Percentiles rank a stretch among this genome's conserved stretches.
These are phyloP conservation scores for Himalopsyche japonica DNA, from an alignment of 2,888 invertebrate species.

Conservation along the genomic window DNA sequence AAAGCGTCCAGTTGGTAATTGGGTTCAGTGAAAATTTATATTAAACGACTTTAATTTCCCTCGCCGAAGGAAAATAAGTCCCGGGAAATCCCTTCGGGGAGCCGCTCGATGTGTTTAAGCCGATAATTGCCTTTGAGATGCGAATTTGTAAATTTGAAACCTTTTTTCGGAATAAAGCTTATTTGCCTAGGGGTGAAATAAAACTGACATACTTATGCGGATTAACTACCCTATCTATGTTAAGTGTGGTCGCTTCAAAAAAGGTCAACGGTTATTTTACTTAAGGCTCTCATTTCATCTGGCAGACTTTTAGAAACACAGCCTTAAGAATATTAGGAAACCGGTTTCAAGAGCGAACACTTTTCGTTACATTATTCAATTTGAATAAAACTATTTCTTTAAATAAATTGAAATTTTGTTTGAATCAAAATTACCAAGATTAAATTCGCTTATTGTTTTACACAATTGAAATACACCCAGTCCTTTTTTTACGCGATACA, in stretches of 20 bases:
- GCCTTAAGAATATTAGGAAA: not conserved
- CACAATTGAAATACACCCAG: no score
- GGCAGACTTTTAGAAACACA: not conserved
- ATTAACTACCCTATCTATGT: not conserved
- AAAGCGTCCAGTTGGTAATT: not conserved
- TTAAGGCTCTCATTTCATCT: not conserved
- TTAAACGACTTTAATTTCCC: not conserved
- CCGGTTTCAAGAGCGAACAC: not conserved
- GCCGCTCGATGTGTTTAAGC: not conserved
- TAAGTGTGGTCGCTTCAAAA: not conserved
- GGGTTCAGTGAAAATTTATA: not conserved
- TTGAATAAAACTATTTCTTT: no score
- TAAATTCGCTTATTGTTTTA: no score
- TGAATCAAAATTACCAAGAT: no score
- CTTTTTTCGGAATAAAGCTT: not conserved
- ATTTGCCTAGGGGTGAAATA: not conserved
- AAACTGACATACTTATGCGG: not conserved
- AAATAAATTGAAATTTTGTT: no score
- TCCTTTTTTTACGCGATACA: no score
- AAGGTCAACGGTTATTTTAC: not conserved
- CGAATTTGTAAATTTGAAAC: not conserved
- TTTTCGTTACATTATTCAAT: no score
- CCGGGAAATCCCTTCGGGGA: not conserved
- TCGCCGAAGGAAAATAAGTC: not conserved
- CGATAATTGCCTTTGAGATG: not conserved